Evolutionary conservation across 2,888 invertebrate genomes (phyloP).

Genomic region (Ditylenchus weischeri): DNA sequence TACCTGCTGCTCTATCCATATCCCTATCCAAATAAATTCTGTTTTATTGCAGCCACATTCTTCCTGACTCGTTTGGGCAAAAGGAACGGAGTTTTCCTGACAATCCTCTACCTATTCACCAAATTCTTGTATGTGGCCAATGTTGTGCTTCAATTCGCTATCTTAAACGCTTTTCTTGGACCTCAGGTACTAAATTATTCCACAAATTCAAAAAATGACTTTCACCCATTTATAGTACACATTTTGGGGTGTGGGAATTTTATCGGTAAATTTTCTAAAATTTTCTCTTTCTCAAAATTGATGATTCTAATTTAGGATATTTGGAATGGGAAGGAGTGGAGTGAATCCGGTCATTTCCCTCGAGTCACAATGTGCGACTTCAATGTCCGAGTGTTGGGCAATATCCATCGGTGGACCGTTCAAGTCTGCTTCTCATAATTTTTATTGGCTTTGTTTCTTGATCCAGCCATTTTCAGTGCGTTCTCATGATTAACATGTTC

Average conservation of each 20-base stretch:
- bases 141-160: slow-evolving; percentile 57
- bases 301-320: slow-evolving; percentile 46
- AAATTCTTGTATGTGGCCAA: slow-evolving; percentile 59
- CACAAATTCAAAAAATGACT: no score
- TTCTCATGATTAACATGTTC: slow-evolving; percentile 45
- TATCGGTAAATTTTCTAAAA: no score
- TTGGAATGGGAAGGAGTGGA: slow-evolving; percentile 55
- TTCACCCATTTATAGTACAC: slow-evolving; percentile 40
- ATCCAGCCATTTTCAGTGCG: slow-evolving; percentile 32
- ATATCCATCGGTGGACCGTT: slow-evolving; percentile 56
- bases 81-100: slow-evolving; percentile 56
- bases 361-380: slow-evolving; percentile 47
- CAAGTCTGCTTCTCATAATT: slow-evolving; percentile 25
- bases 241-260: slow-evolving; percentile 59
- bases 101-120: slow-evolving; percentile 54
- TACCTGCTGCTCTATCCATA: neutral
- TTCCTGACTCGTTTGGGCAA: slow-evolving; percentile 36
- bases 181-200: slow-evolving; percentile 30
- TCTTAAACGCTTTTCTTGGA: slow-evolving; percentile 59
- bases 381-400: slow-evolving; percentile 48
- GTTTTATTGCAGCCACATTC: slow-evolving; percentile 21
- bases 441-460: no score
- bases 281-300: no score
- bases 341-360: slow-evolving; percentile 54
- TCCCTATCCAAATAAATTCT: neutral